Conservation (phyloP, 2,888 invertebrate species). For the Drosophila sordidapex region DNA sequence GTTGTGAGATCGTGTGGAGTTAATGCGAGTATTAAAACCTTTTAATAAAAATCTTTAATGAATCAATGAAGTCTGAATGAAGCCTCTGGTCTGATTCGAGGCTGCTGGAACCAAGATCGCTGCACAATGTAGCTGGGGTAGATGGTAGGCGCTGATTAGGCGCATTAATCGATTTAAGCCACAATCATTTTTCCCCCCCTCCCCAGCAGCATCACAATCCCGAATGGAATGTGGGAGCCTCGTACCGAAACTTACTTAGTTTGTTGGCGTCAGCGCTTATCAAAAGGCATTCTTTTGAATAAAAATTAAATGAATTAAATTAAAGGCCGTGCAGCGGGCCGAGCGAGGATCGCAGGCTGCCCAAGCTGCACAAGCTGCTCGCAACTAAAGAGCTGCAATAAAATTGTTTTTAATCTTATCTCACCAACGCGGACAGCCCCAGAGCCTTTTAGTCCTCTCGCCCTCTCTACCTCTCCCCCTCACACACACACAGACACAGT, state of each 20-base stretch:
- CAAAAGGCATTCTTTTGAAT: slow-evolving; percentile 80
- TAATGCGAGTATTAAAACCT: slow-evolving; percentile 84
- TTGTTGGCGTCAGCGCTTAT: slow-evolving; percentile 70
- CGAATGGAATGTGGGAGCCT: slow-evolving; percentile 74
- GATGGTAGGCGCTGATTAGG: slow-evolving; percentile 82
- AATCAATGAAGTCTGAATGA: slow-evolving; percentile 77
- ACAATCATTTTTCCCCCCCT: slow-evolving; percentile 69
- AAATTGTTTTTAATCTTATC: slow-evolving; percentile 83
- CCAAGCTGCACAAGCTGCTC: slow-evolving; percentile 33
- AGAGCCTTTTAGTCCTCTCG: slow-evolving; percentile 69
- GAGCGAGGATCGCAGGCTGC: slow-evolving; percentile 38
- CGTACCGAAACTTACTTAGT: slow-evolving; percentile 57
- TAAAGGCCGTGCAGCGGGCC: slow-evolving; percentile 63
- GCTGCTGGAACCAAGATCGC: slow-evolving; percentile 39
- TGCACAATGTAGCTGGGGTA: slow-evolving; percentile 63
- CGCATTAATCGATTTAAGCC: slow-evolving; percentile 84
- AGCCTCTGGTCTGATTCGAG: slow-evolving; percentile 19
- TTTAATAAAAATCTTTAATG: slow-evolving; percentile 83
- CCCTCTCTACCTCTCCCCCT: slow-evolving; percentile 7
- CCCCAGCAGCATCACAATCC: slow-evolving; percentile 26
- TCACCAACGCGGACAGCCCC: slow-evolving; percentile 69
- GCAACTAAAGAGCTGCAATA: slow-evolving; percentile 83
- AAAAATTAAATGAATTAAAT: slow-evolving; percentile 84
- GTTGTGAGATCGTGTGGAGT: slow-evolving; percentile 82
- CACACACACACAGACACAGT: neutral